Percentiles rank a stretch among this genome's conserved stretches.
Conservation (phyloP, 2,888 invertebrate species). For the Polydrusus pterygomalis region DNA sequence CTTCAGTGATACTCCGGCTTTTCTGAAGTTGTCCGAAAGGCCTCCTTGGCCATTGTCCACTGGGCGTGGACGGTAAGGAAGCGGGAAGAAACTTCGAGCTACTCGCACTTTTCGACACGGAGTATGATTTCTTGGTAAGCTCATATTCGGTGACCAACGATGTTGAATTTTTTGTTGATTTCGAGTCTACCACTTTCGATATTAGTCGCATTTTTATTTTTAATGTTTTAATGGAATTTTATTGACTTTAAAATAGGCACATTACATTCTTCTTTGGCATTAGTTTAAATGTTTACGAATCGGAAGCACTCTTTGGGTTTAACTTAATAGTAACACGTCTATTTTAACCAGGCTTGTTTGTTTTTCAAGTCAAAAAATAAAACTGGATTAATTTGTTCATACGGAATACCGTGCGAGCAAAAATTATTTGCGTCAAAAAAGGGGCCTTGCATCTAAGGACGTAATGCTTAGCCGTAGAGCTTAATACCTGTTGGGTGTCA, state of each 20-base stretch:
- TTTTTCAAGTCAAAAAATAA: no score
- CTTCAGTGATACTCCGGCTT: slow-evolving; percentile 71
- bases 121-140: slow-evolving; percentile 59
- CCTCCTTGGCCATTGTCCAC: slow-evolving; percentile 56
- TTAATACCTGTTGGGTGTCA: no score
- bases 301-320: slow-evolving; percentile 4
- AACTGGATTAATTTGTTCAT: no score
- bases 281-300: background rate
- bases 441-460: no score
- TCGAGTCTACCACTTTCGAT: slow-evolving; percentile 63
- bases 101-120: slow-evolving; percentile 59
- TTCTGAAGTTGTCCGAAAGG: slow-evolving; percentile 63
- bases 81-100: slow-evolving; percentile 60
- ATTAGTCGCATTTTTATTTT: slow-evolving; percentile 60
- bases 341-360: no score
- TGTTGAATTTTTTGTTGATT: slow-evolving; percentile 52
- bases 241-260: background rate
- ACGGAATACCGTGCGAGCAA: no score
- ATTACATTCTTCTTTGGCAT: background rate
- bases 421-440: no score
- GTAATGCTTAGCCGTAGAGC: no score
- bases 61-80: slow-evolving; percentile 61
- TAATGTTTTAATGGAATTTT: background rate
- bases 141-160: slow-evolving; percentile 54
- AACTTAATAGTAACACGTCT: background rate